Base-by-base conservation (phyloP, 1,140 invertebrate species). In the Lasaia peninsularis region DNA sequence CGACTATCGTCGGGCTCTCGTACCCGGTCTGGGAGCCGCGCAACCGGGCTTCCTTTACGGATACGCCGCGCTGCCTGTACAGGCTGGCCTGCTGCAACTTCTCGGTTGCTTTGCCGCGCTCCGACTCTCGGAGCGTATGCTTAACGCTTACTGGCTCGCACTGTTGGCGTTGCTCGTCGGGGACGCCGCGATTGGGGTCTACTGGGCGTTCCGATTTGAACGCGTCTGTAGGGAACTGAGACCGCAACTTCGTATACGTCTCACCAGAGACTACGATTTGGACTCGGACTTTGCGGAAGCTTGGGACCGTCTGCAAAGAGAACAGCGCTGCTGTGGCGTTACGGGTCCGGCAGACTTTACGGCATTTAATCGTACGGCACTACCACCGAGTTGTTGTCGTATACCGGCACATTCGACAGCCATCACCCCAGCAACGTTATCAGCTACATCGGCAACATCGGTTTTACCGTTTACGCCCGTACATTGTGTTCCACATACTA, bases 91-190 rank as follows among this genome's bases (percentile, higher is more conserved):
- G 21, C 89, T 94, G 5, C 94, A 95, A 74, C 79, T 95, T 1
- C 89, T 96, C 9, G 95, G 95, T 58, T 96, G 95, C 77, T 82
- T 96, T 0, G 96, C 95, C 6, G 96, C 96, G 2, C 80, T 95
- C 40, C 90, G 94, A 52, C 92, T 97, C 48, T 96, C 93, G 72
- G 95, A 96, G 67, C 92, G 92, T 32, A 91, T 97, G 18, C 91
- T 97, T 6, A 95, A 96, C 88, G 92, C 93, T 58, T 97, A 97
- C 73, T 97, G 95, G 95, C 86, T 95, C n/a, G 89, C 96, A 2
- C 85, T 97, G 49, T 86, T 97, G 1, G 92, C 94, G 6, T 90
- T 97, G 1, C 91, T 97, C 5, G 93, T 96, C 66, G 96, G 95
- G 20, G 96, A 97, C 91, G 92, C 93, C 0, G 91, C 96, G 2